Base-by-base conservation (phyloP, 2,113 vertebrate genomes). In the Jacana jacana region DNA sequence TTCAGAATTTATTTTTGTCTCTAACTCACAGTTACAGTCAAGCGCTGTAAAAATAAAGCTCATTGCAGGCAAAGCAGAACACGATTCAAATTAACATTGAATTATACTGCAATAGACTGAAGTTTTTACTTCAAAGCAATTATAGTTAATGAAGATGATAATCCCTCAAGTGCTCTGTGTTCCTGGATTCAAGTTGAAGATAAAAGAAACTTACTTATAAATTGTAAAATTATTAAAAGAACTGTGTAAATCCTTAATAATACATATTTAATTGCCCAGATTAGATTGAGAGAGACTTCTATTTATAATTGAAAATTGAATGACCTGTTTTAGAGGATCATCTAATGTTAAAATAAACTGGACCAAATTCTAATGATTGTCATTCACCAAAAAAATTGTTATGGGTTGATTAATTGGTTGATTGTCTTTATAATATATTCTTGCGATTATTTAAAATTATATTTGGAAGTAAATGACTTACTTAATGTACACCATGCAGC, bases 81-180 rank as follows among this genome's bases (percentile, higher is more conserved):
- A 75, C 35, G 48, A 69, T 92, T 68, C 66, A 83, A 68, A 95
- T 96, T 95, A 94, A 11, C 52, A 78, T 80, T n/a, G 37, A 93
- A 92, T 94, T 94, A 51, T 13, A 66, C 68, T 83, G 40, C 42
- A 95, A 77, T 61, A 88, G 68, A 72, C 37, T 81, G 55, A 81
- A 96, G 35, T 91, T 95, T 95, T 91, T 75, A 93, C 86, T 97
- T 98, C 97, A 97, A 96, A 98, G 91, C 55, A 94, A 91, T 81
- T 91, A 54, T 7, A 81, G 55, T 91, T 97, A 97, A 97, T 97
- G 69, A 96, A 96, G 97, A 97, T 86, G 25, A 87, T 79, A 13
- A 13, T 92, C 95, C 60, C 64, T 90, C 85, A 89, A 97, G 66
- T 94, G 40, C 7, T 73, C 80, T 93, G 9, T 82, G 48, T 85